phyloP scores from a whole-genome alignment of 1,140 invertebrate genomes.

The Idris sp. region DNA sequence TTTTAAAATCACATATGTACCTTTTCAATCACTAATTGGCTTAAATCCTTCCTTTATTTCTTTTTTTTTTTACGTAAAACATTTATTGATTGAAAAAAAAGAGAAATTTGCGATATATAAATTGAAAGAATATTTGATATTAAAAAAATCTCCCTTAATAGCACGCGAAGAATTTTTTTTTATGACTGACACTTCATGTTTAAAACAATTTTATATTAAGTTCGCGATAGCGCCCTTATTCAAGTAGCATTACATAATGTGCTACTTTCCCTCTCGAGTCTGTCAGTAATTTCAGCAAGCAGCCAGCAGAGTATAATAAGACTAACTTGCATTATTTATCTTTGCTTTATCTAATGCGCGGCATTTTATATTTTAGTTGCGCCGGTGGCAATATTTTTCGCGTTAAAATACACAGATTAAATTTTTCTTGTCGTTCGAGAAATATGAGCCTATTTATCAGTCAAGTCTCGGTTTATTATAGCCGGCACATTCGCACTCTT shows the following conservation, averaged over 20 bases:
- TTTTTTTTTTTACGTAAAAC: too few species aligned
- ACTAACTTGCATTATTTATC: conserved; percentile 49
- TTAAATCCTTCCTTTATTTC: too few species aligned
- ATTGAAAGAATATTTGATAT: too few species aligned
- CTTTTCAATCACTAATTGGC: too few species aligned
- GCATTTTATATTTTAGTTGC: conserved; percentile 8
- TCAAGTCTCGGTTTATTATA: conserved; percentile 6
- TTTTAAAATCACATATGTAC: conserved; percentile 32
- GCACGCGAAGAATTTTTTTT: too few species aligned
- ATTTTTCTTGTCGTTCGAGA: conserved; percentile 29
- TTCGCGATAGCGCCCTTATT: conserved; percentile 29
- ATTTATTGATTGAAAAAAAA: too few species aligned
- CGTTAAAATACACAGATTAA: conserved; percentile 35
- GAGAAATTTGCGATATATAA: too few species aligned
- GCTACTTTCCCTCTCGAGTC: conserved; percentile 23
- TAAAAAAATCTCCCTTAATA: too few species aligned
- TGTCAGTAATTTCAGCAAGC: conserved; percentile 32
- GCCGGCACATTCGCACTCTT: background rate
- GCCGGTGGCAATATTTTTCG: conserved; percentile 13
- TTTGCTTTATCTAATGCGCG: conserved; percentile 19
- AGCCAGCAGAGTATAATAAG: conserved; percentile 40
- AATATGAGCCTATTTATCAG: conserved; percentile 27
- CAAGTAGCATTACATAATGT: conserved; percentile 42
- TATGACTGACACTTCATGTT: too few species aligned
- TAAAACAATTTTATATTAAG: conserved; percentile 46